phyloP scores from a whole-genome alignment of 2,113 vertebrate species.

The Pampusana beccarii region DNA sequence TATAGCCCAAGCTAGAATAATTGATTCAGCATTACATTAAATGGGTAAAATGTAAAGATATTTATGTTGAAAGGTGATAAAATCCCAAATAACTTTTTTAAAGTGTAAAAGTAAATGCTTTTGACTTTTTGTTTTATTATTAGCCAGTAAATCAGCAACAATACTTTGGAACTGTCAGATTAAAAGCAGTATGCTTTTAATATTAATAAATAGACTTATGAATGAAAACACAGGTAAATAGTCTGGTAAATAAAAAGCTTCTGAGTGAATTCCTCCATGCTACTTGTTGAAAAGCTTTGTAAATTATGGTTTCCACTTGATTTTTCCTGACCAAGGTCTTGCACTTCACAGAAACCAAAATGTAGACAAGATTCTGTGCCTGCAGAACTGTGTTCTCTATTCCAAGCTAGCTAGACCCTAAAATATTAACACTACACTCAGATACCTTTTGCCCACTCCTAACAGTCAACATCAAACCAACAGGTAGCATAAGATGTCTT shows the following conservation, averaged over 20 bases:
- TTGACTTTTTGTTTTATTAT: not conserved
- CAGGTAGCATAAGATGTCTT: not conserved
- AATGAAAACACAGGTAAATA: not conserved
- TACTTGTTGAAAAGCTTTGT: not conserved
- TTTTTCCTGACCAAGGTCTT: not conserved
- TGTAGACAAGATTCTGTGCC: not conserved
- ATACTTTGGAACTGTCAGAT: not conserved
- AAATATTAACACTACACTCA: not conserved
- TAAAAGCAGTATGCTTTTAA: not conserved
- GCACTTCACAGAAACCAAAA: not conserved
- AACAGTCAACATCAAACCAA: not conserved
- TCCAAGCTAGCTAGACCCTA: not conserved
- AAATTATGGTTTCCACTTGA: not conserved
- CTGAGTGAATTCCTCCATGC: not conserved
- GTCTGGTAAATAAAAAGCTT: not conserved
- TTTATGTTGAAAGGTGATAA: not conserved
- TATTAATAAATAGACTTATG: not conserved
- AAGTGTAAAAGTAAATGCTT: not conserved
- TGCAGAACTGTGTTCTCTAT: not conserved
- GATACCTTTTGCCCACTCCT: not conserved
- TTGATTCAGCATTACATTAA: not conserved
- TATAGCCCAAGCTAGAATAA: not conserved
- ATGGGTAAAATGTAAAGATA: not conserved
- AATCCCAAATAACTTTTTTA: not conserved
- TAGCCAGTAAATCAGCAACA: not conserved